phyloP scores from a whole-genome alignment of 2,888 invertebrate species.

The Ochropacha duplaris region DNA sequence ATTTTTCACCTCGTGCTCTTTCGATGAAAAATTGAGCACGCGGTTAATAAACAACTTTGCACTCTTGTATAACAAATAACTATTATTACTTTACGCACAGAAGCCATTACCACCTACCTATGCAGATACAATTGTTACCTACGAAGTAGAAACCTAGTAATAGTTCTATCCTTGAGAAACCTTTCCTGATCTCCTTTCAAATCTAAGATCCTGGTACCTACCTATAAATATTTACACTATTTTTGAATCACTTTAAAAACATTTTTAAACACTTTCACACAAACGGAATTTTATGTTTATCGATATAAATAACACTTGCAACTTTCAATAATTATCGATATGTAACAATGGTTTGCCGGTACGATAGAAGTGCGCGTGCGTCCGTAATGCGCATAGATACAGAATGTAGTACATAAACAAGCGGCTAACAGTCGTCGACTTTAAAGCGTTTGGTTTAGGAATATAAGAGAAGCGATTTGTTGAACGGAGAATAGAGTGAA shows the following conservation, averaged over 20 bases:
- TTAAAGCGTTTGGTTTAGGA: neutral
- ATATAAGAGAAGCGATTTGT: neutral
- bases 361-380: constrained; percentile 9
- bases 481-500: too few species aligned
- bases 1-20: too few species aligned
- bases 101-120: constrained; percentile 13
- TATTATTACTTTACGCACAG: neutral
- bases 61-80: too few species aligned
- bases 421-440: constrained; percentile 8
- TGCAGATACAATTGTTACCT: neutral
- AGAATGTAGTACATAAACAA: constrained; percentile 16
- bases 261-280: neutral
- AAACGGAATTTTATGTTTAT: too few species aligned
- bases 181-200: constrained; percentile 41
- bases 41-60: too few species aligned
- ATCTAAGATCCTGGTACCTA: constrained; percentile 37
- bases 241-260: neutral
- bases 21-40: too few species aligned
- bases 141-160: neutral
- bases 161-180: neutral
- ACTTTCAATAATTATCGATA: neutral
- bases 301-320: too few species aligned
- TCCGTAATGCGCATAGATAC: constrained; percentile 15
- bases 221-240: neutral
- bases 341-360: neutral